Evolutionary conservation across 1,140 invertebrate species (phyloP).

Genomic region (Drosophila lowei): DNA sequence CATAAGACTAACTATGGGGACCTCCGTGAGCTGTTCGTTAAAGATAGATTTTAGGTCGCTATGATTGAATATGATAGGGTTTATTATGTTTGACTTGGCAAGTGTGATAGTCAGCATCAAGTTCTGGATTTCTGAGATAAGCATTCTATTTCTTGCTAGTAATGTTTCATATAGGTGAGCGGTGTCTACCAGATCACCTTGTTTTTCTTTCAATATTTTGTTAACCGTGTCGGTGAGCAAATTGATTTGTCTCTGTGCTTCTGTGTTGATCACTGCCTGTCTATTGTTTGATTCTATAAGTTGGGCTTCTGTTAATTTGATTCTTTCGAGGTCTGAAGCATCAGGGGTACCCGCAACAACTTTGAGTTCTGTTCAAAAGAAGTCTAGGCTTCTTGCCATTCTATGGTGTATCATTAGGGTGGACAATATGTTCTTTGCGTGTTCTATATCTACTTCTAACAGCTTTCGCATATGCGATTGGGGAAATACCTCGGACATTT

Average conservation of each 20-base stretch:
- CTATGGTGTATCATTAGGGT: background rate
- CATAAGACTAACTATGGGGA: conserved; percentile 4
- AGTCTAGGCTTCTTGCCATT: too few species aligned
- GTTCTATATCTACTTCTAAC: conserved; percentile 14
- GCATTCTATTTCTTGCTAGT: conserved; percentile 21
- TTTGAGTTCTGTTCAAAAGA: conserved; percentile 10
- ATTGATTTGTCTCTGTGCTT: conserved; percentile 6
- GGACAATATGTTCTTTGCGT: conserved; percentile 4
- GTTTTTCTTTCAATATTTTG: conserved; percentile 2
- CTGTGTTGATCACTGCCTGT: conserved; percentile 3
- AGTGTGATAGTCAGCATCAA: conserved; percentile 26
- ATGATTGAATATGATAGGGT: background rate
- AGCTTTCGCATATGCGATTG: conserved; percentile 9
- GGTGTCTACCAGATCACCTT: background rate
- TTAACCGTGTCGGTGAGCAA: background rate
- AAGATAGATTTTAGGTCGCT: conserved; percentile 1
- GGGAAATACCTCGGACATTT: conserved; percentile 5
- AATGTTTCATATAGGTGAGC: conserved; percentile 13
- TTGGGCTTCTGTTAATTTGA: conserved; percentile 1
- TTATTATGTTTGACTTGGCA: conserved; percentile 7
- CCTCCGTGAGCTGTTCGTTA: background rate
- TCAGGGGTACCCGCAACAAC: conserved; percentile 16
- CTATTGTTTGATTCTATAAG: conserved; percentile 3
- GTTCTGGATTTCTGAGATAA: conserved; percentile 33
- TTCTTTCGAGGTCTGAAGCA: conserved; percentile 4